A percentile compares a stretch with the other conserved stretches of the same genome.
phyloP scores from a whole-genome alignment of 2,888 invertebrate genomes.

The Megastigmus dorsalis region DNA sequence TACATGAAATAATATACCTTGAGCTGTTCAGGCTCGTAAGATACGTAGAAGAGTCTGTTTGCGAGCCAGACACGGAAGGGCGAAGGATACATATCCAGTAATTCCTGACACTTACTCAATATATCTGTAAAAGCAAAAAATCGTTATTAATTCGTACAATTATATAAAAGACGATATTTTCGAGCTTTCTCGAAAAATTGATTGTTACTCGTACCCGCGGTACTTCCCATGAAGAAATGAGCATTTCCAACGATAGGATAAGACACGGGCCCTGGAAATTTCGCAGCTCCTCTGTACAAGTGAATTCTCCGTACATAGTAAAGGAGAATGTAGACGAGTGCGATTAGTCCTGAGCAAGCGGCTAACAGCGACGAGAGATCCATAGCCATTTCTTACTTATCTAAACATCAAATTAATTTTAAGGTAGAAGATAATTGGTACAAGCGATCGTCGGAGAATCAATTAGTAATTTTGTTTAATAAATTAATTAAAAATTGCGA shows the following conservation, averaged over 20 bases:
- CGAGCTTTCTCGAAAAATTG: no score
- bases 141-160: not conserved
- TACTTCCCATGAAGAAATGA: slow-evolving; percentile 59
- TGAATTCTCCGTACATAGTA: slow-evolving; percentile 29
- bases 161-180: no score
- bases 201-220: slow-evolving; percentile 48
- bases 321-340: not conserved
- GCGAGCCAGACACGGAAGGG: slow-evolving; percentile 62
- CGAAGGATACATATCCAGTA: slow-evolving; percentile 58
- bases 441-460: no score
- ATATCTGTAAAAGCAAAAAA: slow-evolving; percentile 57
- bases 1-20: no score
- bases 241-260: slow-evolving; percentile 62
- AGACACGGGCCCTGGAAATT: slow-evolving; percentile 59
- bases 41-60: slow-evolving; percentile 56
- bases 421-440: not conserved
- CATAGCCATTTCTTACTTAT: slow-evolving; percentile 9
- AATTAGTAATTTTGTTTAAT: no score
- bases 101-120: slow-evolving; percentile 55
- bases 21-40: slow-evolving; percentile 60
- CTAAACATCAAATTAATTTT: not conserved
- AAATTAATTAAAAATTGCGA: not conserved
- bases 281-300: slow-evolving; percentile 48
- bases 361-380: not conserved
- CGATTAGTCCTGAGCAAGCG: not conserved